phyloP scores from a whole-genome alignment of 1,140 invertebrate genomes.

The Caenorhabditis latens region DNA sequence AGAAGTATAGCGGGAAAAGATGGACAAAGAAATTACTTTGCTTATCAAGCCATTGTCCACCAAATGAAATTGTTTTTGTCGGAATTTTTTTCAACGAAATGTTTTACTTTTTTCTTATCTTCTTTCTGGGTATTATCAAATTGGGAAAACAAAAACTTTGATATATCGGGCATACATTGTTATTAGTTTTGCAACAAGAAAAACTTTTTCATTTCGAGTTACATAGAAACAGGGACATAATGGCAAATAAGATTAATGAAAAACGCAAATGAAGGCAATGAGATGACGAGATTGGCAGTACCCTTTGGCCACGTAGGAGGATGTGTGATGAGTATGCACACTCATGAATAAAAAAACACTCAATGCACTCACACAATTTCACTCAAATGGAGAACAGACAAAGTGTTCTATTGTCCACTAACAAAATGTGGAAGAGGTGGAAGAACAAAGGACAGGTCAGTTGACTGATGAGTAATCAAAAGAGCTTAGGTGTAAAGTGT shows the following conservation, averaged over 20 bases:
- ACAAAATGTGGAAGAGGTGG: background rate
- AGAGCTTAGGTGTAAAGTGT: slow-evolving; percentile 10
- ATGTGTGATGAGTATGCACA: background rate
- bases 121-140: background rate
- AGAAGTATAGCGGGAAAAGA: too few species aligned
- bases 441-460: background rate
- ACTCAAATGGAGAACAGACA: background rate
- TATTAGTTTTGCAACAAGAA: too few species aligned
- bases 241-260: background rate
- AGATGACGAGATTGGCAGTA: slow-evolving; percentile 3
- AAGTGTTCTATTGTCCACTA: background rate
- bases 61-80: background rate
- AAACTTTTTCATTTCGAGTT: too few species aligned
- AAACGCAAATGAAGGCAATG: slow-evolving; percentile 44
- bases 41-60: background rate
- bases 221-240: background rate
- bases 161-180: too few species aligned
- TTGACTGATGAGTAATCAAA: slow-evolving; percentile 53
- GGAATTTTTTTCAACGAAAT: background rate
- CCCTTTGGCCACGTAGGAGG: background rate
- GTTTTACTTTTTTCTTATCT: background rate
- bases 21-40: background rate
- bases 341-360: background rate
- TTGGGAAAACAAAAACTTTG: background rate
- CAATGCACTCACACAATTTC: slow-evolving; percentile 15